Percentiles rank a stretch among this genome's conserved stretches.
Conservation (phyloP, 2,113 vertebrate genomes). For the Macaca nemestrina region DNA sequence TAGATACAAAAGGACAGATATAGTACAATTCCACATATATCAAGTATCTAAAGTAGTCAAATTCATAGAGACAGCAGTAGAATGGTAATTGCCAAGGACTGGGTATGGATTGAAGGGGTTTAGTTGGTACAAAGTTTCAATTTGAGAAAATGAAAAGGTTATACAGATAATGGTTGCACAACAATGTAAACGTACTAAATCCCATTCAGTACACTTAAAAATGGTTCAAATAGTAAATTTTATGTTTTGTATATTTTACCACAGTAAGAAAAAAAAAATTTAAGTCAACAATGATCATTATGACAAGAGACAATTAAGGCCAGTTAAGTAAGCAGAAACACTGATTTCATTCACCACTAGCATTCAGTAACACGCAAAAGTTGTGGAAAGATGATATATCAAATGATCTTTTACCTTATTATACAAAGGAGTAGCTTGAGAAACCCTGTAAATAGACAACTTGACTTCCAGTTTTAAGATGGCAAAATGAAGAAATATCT, state of each 20-base stretch:
- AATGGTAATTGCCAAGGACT: neutral
- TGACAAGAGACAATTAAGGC: neutral
- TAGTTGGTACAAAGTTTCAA: too few relatives aligned
- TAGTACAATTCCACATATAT: neutral
- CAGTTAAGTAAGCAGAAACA: neutral
- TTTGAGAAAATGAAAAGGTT: neutral
- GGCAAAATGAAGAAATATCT: neutral
- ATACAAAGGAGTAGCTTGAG: neutral
- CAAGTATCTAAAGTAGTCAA: neutral
- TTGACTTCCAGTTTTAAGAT: slow-evolving; percentile 2
- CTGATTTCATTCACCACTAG: neutral
- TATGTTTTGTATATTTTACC: neutral
- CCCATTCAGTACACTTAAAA: neutral
- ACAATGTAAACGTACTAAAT: neutral
- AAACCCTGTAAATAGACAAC: neutral
- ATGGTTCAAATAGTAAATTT: neutral
- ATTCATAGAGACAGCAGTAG: neutral
- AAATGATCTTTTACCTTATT: neutral
- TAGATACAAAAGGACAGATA: neutral
- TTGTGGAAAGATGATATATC: neutral
- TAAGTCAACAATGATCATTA: neutral
- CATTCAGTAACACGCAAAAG: neutral
- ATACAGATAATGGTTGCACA: neutral
- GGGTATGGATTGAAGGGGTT: neutral
- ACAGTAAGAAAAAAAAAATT: neutral